Percentiles rank a stretch among this genome's conserved stretches.
Conservation (phyloP, 2,113 vertebrate genomes). For the Seriola rivoliana region DNA sequence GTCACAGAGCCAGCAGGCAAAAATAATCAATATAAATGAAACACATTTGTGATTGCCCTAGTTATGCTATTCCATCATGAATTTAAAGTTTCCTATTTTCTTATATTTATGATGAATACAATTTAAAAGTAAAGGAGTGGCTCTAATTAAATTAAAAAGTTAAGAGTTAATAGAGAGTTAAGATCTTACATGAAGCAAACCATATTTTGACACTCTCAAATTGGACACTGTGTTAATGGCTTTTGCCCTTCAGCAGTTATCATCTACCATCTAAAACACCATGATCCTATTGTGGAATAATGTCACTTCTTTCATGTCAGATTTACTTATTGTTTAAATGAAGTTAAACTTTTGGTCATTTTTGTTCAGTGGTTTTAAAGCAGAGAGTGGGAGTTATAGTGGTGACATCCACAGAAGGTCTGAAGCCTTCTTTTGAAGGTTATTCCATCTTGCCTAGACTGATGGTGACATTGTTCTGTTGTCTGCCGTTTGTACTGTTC, state of each 20-base stretch:
- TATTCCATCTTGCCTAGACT: neutral
- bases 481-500: conserved; percentile 24
- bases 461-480: conserved; percentile 6
- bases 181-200: neutral
- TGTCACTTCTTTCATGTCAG: neutral
- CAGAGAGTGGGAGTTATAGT: neutral
- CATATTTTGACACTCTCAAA: neutral
- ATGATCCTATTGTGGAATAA: neutral
- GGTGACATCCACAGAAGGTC: neutral
- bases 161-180: too few species aligned
- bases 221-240: neutral
- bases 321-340: neutral
- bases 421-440: neutral
- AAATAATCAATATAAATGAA: conserved; percentile 58
- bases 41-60: conserved; percentile 27
- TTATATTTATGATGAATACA: neutral
- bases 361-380: neutral
- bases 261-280: neutral
- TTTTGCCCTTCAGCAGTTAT: neutral
- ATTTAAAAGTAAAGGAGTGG: neutral
- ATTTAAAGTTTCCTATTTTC: neutral
- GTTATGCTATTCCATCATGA: neutral
- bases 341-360: neutral
- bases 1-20: conserved; percentile 61
- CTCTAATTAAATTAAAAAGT: neutral